phyloP scores from a whole-genome alignment of 2,797 vertebrate species.

The Coluber constrictor region DNA sequence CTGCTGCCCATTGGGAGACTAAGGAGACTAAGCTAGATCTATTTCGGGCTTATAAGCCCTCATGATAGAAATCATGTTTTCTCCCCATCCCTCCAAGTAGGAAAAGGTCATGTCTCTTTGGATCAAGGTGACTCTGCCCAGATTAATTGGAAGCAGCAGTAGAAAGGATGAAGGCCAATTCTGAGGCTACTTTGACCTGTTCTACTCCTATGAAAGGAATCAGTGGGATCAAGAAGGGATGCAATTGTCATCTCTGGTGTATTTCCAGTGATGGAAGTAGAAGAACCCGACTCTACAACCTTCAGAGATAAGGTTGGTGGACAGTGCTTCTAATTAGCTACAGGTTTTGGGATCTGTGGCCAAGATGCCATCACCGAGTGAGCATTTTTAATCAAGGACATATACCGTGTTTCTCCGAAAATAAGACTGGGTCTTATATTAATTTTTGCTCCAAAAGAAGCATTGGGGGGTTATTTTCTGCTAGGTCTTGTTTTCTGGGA shows the following conservation, averaged over 20 bases:
- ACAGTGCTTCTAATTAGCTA: neutral
- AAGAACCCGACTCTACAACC: neutral
- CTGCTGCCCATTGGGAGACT: too few relatives aligned
- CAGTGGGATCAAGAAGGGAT: neutral
- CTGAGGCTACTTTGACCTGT: neutral
- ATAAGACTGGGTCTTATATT: too few relatives aligned
- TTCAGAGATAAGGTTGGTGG: neutral
- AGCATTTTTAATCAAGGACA: neutral
- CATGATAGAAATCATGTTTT: too few relatives aligned
- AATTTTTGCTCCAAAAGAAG: too few relatives aligned
- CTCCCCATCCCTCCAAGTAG: neutral
- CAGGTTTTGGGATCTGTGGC: neutral
- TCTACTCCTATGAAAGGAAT: neutral
- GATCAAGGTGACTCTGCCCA: neutral
- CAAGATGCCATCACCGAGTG: neutral
- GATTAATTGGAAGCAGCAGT: neutral
- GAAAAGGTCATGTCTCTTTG: neutral
- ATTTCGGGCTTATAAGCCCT: too few relatives aligned
- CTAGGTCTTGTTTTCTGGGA: too few relatives aligned
- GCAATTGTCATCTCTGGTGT: neutral
- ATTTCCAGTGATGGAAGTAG: neutral
- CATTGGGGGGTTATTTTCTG: too few relatives aligned
- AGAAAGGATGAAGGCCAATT: neutral
- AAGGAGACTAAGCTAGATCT: too few relatives aligned
- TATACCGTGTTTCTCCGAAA: too few relatives aligned